Evolutionary conservation across 37 sponge, comb jelly and placozoan species (phyloP).

Genomic region (Halichondria panicea): DNA sequence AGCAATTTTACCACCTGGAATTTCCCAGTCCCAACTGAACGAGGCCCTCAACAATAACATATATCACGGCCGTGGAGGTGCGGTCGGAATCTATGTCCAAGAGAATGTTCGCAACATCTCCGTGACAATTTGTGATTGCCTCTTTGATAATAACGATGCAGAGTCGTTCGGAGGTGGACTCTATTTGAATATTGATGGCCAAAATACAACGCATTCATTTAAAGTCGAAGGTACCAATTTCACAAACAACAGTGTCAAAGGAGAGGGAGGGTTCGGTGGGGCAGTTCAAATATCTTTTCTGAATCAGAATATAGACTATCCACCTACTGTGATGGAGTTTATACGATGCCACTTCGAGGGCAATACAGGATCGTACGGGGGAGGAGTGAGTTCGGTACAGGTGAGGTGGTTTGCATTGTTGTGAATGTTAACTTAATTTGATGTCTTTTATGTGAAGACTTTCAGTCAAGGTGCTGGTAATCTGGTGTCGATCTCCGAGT

Average conservation of each 20-base stretch:
- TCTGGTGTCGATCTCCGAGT: background rate
- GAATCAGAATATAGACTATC: background rate
- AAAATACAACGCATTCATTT: conserved; percentile 11
- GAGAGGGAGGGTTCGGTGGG: conserved; percentile 22
- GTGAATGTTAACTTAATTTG: too few species aligned
- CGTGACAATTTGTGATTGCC: conserved; percentile 1
- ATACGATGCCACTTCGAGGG: conserved; percentile 20
- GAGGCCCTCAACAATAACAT: conserved; percentile 15
- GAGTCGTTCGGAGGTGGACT: conserved; percentile 42
- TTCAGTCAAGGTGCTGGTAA: conserved; percentile 36
- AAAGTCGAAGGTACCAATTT: conserved; percentile 14
- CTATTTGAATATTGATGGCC: conserved; percentile 17
- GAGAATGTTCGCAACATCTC: conserved; percentile 5
- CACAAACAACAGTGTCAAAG: conserved; percentile 14
- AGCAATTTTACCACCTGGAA: background rate
- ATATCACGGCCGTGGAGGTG: conserved; percentile 65
- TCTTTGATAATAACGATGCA: conserved; percentile 44
- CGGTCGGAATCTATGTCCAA: conserved; percentile 22
- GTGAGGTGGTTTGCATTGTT: background rate
- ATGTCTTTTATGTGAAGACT: background rate
- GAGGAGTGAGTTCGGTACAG: conserved; percentile 38
- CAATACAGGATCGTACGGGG: conserved; percentile 30
- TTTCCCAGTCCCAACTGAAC: background rate
- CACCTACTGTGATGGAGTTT: background rate
- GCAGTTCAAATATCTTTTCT: conserved; percentile 24